Evolutionary conservation across 64 coral and sea anemone species (phyloP).

Genomic region (Actinia tenebrosa): DNA sequence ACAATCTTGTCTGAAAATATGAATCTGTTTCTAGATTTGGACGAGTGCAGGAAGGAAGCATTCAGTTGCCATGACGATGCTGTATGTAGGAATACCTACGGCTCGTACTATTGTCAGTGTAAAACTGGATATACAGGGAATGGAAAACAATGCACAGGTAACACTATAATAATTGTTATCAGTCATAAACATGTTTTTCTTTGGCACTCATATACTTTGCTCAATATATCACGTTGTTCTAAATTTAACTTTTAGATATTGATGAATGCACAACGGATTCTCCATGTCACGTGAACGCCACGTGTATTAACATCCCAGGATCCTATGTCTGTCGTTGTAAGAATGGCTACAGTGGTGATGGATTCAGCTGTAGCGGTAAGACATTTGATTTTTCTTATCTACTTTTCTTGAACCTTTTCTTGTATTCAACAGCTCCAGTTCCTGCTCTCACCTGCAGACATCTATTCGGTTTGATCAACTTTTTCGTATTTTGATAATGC

Average conservation of each 20-base stretch:
- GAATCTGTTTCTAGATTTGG: conserved; percentile 18
- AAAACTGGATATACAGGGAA: conserved; percentile 28
- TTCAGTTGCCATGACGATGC: conserved; percentile 28
- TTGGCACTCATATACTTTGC: no score
- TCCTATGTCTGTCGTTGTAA: conserved; percentile 24
- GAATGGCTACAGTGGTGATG: conserved; percentile 26
- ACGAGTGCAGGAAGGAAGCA: conserved; percentile 16
- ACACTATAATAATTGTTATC: not conserved
- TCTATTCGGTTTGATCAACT: no score
- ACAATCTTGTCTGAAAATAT: no score
- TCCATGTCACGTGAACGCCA: conserved; percentile 35
- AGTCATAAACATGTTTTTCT: no score
- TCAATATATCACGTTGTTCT: no score
- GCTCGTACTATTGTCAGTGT: conserved; percentile 32
- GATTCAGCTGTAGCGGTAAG: conserved; percentile 41
- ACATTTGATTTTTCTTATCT: no score
- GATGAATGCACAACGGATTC: conserved; percentile 33
- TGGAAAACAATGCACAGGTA: conserved; percentile 24
- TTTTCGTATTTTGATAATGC: no score
- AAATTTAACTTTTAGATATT: not conserved
- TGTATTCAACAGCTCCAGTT: no score
- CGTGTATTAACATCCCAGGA: conserved; percentile 14
- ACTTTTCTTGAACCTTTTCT: no score
- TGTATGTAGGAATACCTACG: conserved; percentile 16
- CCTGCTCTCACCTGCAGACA: no score